Evolutionary conservation across 92 coral and sea anemone species (phyloP).

Genomic region (Epizoanthus scotinus): DNA sequence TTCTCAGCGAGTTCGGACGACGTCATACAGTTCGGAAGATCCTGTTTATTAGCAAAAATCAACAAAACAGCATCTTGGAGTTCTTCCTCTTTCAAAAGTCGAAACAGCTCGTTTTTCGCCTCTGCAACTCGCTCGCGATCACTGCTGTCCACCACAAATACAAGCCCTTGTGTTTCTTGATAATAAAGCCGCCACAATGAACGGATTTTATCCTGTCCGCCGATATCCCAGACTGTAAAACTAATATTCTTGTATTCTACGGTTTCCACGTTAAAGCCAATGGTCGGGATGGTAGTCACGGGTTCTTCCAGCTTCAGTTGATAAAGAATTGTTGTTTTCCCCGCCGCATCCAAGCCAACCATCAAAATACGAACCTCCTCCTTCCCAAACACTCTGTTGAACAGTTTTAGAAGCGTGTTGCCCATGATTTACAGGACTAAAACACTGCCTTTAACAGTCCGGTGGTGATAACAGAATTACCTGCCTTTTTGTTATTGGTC

Average conservation of each 20-base stretch:
- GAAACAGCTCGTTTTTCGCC: conserved; percentile 88
- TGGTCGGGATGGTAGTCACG: conserved; percentile 93
- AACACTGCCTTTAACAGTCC: not conserved
- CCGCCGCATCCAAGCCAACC: conserved; percentile 99
- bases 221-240: conserved; percentile 99
- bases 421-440: conserved; percentile 66
- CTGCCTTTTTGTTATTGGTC: conserved; percentile 27
- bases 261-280: conserved; percentile 96
- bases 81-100: conserved; percentile 92
- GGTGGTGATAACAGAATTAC: conserved; percentile 11
- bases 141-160: conserved; percentile 95
- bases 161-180: conserved; percentile 96
- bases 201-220: conserved; percentile 98
- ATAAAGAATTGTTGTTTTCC: conserved; percentile 95
- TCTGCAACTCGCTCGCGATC: conserved; percentile 86
- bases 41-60: conserved; percentile 97
- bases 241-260: conserved; percentile 98
- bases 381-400: conserved; percentile 85
- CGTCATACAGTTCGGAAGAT: conserved; percentile 81
- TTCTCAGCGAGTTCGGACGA: conserved; percentile 90
- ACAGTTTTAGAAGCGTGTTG: conserved; percentile 78
- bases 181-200: conserved; percentile 92
- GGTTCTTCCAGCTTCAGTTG: conserved; percentile 94
- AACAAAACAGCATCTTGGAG: conserved; percentile 88
- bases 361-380: conserved; percentile 95